Conservation (phyloP, 92 coral and sea anemone species). For the Bergia puertoricense region DNA sequence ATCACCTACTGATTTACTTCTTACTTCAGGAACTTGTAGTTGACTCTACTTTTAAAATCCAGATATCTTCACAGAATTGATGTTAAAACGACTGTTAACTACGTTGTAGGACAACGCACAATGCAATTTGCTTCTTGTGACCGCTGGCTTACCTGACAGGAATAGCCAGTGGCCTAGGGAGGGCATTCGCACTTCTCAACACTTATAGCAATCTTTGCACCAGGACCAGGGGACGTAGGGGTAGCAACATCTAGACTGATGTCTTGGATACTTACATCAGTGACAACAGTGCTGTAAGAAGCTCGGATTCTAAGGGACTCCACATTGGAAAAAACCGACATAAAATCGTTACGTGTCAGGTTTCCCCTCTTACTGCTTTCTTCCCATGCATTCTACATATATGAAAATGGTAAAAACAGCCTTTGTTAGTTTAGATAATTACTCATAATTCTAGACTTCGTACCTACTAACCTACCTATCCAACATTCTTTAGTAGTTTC, state of each 20-base stretch:
- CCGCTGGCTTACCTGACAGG: conserved; percentile 78
- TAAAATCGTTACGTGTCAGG: conserved; percentile 77
- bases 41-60: too few relatives aligned
- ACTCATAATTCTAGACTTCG: neutral
- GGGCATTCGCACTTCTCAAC: conserved; percentile 93
- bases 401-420: neutral
- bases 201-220: conserved; percentile 54
- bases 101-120: too few relatives aligned
- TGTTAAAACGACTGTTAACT: too few relatives aligned
- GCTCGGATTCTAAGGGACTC: conserved; percentile 79
- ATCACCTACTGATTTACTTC: too few relatives aligned
- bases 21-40: too few relatives aligned
- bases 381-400: conserved; percentile 75
- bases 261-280: conserved; percentile 52
- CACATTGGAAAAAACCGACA: conserved; percentile 71
- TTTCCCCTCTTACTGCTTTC: conserved; percentile 57
- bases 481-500: too few relatives aligned
- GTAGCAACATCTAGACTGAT: conserved; percentile 64
- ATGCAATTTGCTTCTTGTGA: neutral
- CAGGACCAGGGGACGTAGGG: conserved; percentile 35
- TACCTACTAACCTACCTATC: too few relatives aligned
- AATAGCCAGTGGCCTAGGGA: conserved; percentile 76
- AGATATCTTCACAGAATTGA: too few relatives aligned
- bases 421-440: neutral
- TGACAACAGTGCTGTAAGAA: conserved; percentile 75